These are phyloP conservation scores for Apaloderma vittatum DNA, from an alignment of 2,113 vertebrate genomes.

Conservation along the genomic window DNA sequence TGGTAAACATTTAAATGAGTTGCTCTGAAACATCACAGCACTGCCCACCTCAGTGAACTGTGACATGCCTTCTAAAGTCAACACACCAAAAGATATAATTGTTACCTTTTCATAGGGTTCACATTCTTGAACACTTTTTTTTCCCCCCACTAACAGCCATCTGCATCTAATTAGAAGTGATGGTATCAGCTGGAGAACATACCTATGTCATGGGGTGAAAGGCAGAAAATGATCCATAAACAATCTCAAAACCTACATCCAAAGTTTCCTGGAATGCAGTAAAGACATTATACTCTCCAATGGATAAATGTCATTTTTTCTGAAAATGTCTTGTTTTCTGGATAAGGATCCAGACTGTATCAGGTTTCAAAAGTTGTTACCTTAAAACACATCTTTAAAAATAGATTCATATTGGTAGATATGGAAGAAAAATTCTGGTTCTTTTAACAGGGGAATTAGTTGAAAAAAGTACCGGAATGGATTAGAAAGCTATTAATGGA, in stretches of 20 bases:
- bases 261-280: conserved; percentile 24
- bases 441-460: background rate
- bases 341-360: background rate
- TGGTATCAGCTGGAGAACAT: conserved; percentile 50
- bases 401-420: background rate
- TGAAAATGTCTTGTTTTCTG: background rate
- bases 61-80: background rate
- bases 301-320: background rate
- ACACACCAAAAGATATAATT: background rate
- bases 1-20: background rate
- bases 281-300: background rate
- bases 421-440: background rate
- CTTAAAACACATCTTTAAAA: background rate
- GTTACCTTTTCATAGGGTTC: conserved; percentile 7
- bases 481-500: background rate
- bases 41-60: background rate
- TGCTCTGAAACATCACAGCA: background rate
- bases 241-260: conserved; percentile 23
- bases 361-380: background rate
- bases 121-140: conserved; percentile 10
- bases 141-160: background rate
- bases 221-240: conserved; percentile 46
- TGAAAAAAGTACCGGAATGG: background rate
- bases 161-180: conserved; percentile 56
- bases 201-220: conserved; percentile 44